phyloP scores from a whole-genome alignment of 2,888 invertebrate genomes.

The Cancer borealis region DNA sequence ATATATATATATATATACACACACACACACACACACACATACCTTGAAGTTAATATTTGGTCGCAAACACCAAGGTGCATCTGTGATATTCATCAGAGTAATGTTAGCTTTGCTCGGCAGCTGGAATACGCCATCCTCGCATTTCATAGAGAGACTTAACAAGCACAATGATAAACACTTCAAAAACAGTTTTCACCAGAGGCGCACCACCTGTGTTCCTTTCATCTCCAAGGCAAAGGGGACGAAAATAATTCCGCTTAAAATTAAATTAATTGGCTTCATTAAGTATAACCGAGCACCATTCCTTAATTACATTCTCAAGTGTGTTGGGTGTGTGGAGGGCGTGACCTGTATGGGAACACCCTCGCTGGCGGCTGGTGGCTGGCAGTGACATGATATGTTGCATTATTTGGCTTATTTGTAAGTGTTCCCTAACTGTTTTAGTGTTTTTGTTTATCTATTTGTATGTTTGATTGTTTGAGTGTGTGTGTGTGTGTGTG shows the following conservation, averaged over 20 bases:
- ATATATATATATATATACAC: constrained; percentile 52
- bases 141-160: background rate
- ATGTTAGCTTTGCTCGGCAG: background rate
- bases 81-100: background rate
- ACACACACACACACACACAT: constrained; percentile 45
- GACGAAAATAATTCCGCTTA: constrained; percentile 3
- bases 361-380: background rate
- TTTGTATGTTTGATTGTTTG: constrained; percentile 16
- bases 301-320: background rate
- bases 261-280: background rate
- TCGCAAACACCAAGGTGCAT: background rate
- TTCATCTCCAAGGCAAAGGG: background rate
- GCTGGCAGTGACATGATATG: background rate
- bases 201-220: background rate
- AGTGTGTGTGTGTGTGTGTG: constrained; percentile 32
- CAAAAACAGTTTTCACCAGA: background rate
- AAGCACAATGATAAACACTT: background rate
- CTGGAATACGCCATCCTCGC: background rate
- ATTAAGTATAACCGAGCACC: background rate
- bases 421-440: background rate
- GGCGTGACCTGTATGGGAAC: background rate
- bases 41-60: background rate
- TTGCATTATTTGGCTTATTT: background rate
- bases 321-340: background rate
- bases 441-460: background rate